phyloP scores from a whole-genome alignment of 2,888 invertebrate species.

The Catocala nupta region DNA sequence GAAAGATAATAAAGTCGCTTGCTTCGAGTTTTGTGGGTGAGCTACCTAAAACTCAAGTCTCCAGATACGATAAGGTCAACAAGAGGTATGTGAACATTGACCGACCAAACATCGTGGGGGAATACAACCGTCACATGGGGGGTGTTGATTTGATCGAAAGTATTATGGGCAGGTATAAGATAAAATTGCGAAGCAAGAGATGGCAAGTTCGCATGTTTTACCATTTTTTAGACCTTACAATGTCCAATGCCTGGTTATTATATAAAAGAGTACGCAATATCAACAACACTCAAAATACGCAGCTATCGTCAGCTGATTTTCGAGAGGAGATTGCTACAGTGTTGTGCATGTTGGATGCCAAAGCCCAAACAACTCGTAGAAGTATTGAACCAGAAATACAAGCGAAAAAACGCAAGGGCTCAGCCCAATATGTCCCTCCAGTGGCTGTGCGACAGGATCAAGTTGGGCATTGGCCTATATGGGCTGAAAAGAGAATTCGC shows the following conservation, averaged over 20 bases:
- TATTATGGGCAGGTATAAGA: conserved; percentile 36
- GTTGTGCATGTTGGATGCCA: conserved; percentile 27
- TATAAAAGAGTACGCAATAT: conserved; percentile 29
- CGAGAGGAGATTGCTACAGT: conserved; percentile 29
- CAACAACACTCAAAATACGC: conserved; percentile 15
- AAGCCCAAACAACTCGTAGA: not conserved
- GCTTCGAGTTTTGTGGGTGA: conserved; percentile 37
- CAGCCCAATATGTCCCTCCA: not conserved
- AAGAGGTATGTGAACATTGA: conserved; percentile 42
- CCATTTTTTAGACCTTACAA: conserved; percentile 43
- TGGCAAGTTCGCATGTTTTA: conserved; percentile 7
- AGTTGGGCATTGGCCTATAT: too few relatives aligned
- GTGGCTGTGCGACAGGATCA: too few relatives aligned
- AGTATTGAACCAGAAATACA: not conserved
- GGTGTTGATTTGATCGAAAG: conserved; percentile 34
- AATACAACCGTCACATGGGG: too few relatives aligned
- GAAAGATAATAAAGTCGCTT: conserved; percentile 41
- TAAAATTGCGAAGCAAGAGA: conserved; percentile 13
- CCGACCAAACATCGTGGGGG: conserved; percentile 32
- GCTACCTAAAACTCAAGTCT: conserved; percentile 46
- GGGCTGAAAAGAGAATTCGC: too few relatives aligned
- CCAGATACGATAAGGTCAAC: conserved; percentile 43
- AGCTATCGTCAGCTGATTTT: conserved; percentile 25
- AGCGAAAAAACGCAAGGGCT: not conserved
- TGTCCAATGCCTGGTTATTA: conserved; percentile 55